phyloP scores from a whole-genome alignment of 2,113 vertebrate genomes.

The Megaceryle torquata region DNA sequence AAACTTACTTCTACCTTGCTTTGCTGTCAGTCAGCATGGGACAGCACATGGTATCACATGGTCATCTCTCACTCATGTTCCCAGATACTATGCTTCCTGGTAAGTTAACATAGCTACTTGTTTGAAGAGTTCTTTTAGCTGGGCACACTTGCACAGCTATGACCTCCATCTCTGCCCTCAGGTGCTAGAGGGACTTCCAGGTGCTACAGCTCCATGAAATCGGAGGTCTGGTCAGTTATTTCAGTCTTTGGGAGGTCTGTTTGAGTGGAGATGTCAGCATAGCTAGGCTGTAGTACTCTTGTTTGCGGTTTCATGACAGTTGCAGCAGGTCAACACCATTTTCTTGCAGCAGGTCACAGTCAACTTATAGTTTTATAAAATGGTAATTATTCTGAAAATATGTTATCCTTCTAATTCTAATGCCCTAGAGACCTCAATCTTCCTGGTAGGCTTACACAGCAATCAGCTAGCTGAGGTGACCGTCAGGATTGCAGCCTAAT shows the following conservation, averaged over 20 bases:
- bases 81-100: not conserved
- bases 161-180: not conserved
- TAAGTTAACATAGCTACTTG: not conserved
- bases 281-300: not conserved
- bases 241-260: not conserved
- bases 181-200: not conserved
- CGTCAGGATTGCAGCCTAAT: not conserved
- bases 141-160: not conserved
- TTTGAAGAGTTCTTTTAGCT: not conserved
- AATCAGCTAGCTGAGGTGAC: not conserved
- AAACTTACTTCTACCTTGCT: not conserved
- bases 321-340: not conserved
- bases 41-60: rapidly evolving
- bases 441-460: not conserved
- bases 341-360: not conserved
- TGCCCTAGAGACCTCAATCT: not conserved
- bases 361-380: not conserved
- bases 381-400: not conserved
- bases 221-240: not conserved
- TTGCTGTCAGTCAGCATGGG: not conserved
- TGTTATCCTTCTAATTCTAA: not conserved
- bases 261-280: not conserved
- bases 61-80: not conserved
- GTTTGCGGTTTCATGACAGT: not conserved
- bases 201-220: not conserved